Conservation (phyloP, 2,888 invertebrate species). For the Ennomos fuscantarius region DNA sequence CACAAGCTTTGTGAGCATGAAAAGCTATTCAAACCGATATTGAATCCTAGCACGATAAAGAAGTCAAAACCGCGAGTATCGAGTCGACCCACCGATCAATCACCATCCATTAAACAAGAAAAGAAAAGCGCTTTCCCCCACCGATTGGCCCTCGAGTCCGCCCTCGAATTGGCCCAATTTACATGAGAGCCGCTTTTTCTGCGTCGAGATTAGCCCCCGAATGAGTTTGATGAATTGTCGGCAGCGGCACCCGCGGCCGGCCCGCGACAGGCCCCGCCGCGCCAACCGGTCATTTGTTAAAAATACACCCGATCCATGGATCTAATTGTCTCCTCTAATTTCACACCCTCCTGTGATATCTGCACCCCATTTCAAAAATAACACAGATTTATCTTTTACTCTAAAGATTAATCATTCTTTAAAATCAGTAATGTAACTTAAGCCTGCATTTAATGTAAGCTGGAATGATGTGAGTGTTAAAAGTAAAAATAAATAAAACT, state of each 20-base stretch:
- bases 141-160: constrained; percentile 83
- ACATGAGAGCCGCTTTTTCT: constrained; percentile 85
- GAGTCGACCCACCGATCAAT: constrained; percentile 80
- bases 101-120: constrained; percentile 85
- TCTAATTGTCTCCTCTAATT: constrained; percentile 85
- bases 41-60: constrained; percentile 70
- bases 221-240: constrained; percentile 85
- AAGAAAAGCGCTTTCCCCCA: constrained; percentile 84
- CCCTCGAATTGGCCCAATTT: constrained; percentile 84
- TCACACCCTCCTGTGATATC: constrained; percentile 81
- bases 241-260: constrained; percentile 58
- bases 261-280: constrained; percentile 31
- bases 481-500: constrained; percentile 15
- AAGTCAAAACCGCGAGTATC: constrained; percentile 83
- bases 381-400: constrained; percentile 57
- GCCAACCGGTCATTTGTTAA: constrained; percentile 82
- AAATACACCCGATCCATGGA: constrained; percentile 84
- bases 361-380: constrained; percentile 67
- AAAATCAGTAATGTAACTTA: constrained; percentile 7
- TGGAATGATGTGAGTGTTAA: constrained; percentile 23
- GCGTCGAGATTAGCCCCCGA: constrained; percentile 84
- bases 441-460: constrained; percentile 25
- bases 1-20: constrained; percentile 13
- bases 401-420: constrained; percentile 33
- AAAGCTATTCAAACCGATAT: constrained; percentile 51